Percentiles rank a stretch among this genome's conserved stretches.
These are phyloP conservation scores for Zosterops borbonicus DNA, from an alignment of 2,113 vertebrate species.

Conservation along the genomic window DNA sequence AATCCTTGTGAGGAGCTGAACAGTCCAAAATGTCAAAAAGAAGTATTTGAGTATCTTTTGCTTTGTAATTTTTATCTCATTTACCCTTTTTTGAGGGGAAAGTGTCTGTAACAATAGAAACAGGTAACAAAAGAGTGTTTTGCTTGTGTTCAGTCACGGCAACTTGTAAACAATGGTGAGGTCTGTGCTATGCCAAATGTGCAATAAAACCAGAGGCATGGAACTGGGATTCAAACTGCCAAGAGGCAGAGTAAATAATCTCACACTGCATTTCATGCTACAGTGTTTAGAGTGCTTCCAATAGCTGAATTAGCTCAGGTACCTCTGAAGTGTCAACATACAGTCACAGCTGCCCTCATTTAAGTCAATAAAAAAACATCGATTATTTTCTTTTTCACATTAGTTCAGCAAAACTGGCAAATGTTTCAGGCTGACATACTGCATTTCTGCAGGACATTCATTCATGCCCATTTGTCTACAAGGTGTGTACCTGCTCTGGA, in stretches of 20 bases:
- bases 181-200: neutral
- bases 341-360: neutral
- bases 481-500: neutral
- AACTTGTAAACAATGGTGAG: neutral
- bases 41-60: neutral
- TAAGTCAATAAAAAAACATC: conserved; percentile 20
- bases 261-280: neutral
- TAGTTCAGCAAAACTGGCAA: neutral
- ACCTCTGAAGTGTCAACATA: conserved; percentile 24
- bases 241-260: conserved; percentile 31
- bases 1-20: neutral
- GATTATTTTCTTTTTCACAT: conserved; percentile 16
- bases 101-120: neutral
- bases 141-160: neutral
- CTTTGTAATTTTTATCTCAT: neutral
- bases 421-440: neutral
- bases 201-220: neutral
- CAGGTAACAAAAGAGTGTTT: neutral
- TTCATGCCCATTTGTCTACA: neutral
- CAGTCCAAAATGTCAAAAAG: neutral
- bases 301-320: neutral
- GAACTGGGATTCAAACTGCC: neutral
- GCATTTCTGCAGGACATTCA: neutral
- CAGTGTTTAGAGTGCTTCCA: neutral
- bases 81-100: neutral